A percentile compares a stretch with the other conserved stretches of the same genome.
Conservation (phyloP, 2,797 vertebrate genomes). For the Cryptoprocta ferox region DNA sequence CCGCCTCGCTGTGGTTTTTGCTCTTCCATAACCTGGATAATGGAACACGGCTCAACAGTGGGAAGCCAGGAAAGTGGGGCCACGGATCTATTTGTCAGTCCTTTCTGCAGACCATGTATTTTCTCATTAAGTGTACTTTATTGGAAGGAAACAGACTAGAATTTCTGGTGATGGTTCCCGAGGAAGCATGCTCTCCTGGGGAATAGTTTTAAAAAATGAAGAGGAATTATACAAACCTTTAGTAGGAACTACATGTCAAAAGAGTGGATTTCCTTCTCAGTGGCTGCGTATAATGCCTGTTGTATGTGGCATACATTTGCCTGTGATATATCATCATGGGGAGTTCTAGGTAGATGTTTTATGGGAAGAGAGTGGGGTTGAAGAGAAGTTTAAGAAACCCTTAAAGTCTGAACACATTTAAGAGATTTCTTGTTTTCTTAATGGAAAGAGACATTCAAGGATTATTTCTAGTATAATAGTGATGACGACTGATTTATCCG, state of each 20-base stretch:
- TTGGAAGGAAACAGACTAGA: background rate
- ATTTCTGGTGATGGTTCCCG: slow-evolving; percentile 32
- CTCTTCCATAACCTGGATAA: slow-evolving; percentile 27
- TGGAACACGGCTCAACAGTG: background rate
- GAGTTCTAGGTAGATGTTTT: slow-evolving; percentile 19
- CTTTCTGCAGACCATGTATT: background rate
- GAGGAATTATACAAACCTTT: background rate
- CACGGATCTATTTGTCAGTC: background rate
- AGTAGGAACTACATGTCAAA: background rate
- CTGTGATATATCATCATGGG: background rate
- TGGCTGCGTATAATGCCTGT: background rate
- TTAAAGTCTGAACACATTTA: background rate
- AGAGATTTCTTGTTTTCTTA: slow-evolving; percentile 7
- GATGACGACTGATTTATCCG: background rate
- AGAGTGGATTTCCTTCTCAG: slow-evolving; percentile 24
- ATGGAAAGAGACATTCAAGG: background rate
- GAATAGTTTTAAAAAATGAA: slow-evolving; percentile 28
- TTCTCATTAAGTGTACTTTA: slow-evolving; percentile 42
- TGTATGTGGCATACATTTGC: background rate
- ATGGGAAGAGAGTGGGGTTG: background rate
- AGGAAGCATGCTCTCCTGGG: background rate
- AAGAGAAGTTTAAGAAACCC: slow-evolving; percentile 41
- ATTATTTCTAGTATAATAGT: slow-evolving; percentile 13
- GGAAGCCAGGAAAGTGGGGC: background rate
- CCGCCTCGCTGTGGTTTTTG: background rate